phyloP scores from a whole-genome alignment of 2,888 invertebrate species.

The Helobdella robusta region DNA sequence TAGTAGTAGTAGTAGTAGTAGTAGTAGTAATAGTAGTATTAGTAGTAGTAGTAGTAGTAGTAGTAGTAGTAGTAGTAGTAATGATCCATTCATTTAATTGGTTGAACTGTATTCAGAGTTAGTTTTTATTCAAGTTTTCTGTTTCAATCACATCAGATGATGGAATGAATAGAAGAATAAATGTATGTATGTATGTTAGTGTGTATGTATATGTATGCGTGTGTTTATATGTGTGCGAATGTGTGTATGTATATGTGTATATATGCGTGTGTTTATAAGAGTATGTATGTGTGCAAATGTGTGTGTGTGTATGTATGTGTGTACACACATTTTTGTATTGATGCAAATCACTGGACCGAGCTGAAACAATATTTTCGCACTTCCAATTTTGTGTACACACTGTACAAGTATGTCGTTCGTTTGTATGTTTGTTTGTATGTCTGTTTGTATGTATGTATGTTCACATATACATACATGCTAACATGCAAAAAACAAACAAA shows the following conservation, averaged over 20 bases:
- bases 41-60: not conserved
- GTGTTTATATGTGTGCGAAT: not conserved
- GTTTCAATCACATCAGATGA: not conserved
- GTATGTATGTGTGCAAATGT: constrained; percentile 18
- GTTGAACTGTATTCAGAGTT: not conserved
- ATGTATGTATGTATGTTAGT: not conserved
- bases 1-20: not conserved
- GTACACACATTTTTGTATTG: too few relatives aligned
- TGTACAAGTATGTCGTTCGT: not conserved
- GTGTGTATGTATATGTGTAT: constrained; percentile 11
- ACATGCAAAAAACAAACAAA: not conserved
- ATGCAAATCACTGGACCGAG: too few relatives aligned
- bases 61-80: not conserved
- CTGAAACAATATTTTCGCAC: too few relatives aligned
- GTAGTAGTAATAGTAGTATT: not conserved
- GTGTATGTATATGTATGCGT: constrained; percentile 4
- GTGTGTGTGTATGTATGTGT: constrained; percentile 20
- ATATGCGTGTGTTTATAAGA: constrained; percentile 1
- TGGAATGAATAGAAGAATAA: not conserved
- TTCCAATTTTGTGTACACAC: too few relatives aligned
- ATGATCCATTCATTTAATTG: not conserved
- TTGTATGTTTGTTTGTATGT: not conserved
- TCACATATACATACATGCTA: not conserved
- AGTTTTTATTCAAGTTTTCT: not conserved
- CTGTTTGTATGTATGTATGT: not conserved